Evolutionary conservation across 92 coral and sea anemone species (phyloP).

Genomic region (Phymanthus crucifer): DNA sequence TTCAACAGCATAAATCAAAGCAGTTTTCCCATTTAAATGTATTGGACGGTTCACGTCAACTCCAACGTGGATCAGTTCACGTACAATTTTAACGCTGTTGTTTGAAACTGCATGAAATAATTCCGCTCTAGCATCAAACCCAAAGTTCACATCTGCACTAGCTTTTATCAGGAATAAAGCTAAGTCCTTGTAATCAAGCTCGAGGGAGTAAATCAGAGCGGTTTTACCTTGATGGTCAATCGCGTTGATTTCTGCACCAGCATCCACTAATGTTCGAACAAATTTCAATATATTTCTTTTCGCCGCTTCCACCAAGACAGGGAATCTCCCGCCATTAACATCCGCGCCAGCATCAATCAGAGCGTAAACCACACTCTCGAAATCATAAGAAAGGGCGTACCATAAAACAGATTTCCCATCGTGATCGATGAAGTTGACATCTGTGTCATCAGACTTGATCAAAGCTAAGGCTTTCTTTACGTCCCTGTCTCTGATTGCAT

Average conservation of each 20-base stretch:
- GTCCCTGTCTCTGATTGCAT: too few relatives aligned
- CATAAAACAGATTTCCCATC: background rate
- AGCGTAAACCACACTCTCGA: background rate
- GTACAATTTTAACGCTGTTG: background rate
- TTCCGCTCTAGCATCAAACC: background rate
- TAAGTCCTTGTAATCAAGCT: background rate
- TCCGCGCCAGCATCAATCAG: background rate
- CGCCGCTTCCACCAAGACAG: too few relatives aligned
- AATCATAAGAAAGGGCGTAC: background rate
- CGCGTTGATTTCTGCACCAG: background rate
- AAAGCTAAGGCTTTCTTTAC: background rate
- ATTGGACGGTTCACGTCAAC: background rate
- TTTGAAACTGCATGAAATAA: background rate
- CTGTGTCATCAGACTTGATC: background rate
- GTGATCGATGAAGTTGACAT: background rate
- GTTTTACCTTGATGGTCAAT: background rate
- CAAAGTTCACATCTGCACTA: background rate
- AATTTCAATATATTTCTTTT: too few relatives aligned
- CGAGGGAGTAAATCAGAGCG: background rate
- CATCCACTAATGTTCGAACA: background rate
- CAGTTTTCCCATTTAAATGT: background rate
- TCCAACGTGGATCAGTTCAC: background rate
- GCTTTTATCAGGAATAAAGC: background rate
- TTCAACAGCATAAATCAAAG: background rate
- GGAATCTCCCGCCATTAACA: background rate